Evolutionary conservation across 2,888 invertebrate genomes (phyloP), one percentile per base, ranked within the genome.

Genomic region (Eulithis prunata): DNA sequence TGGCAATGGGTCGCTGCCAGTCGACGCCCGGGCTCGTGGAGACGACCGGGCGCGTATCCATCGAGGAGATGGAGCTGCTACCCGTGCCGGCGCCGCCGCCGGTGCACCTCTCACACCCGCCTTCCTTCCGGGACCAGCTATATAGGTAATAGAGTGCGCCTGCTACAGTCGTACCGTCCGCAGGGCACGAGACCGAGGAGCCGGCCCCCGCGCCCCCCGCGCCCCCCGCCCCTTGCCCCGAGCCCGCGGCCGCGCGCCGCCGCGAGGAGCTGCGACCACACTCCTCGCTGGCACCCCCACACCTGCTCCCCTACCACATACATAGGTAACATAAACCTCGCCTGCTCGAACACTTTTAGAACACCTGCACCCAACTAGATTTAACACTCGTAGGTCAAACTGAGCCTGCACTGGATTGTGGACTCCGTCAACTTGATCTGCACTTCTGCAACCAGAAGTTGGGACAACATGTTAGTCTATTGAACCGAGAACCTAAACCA

Each of bases 11-110:
- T 80, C 95, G 99, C 83, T 98, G 98, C 89, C 97, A 97, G 86
- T 99, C 99, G 79, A 98, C 99, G 68, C 99, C 99, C 12, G 99
- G 98, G 54, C 94, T 99, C 78, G 97, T 99, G 78, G 99, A 99
- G 92, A 98, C 98, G 66, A 95, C 96, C 77, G 98, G 98, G 67
- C 96, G 97, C 81, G 95, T 98, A 75, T 96, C 98, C 66, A 94
- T 98, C 75, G 98, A 98, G 90, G 93, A 91, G 72, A 92, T 91
- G 91, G 88, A 91, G 78, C 82, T 91, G 68, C 88, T 84, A 76
- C 90, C 78, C 73, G 91, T 85, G 81, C 90, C 87, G 76, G 81
- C 87, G 80, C 80, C 78, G 81, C 89, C 78, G 78, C 88, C 74
- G 80, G 74, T 84, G 79, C 91, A 88, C 77, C 81, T 84, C 70